phyloP scores from a whole-genome alignment of 2,797 vertebrate genomes.

The Gambelia wislizenii region DNA sequence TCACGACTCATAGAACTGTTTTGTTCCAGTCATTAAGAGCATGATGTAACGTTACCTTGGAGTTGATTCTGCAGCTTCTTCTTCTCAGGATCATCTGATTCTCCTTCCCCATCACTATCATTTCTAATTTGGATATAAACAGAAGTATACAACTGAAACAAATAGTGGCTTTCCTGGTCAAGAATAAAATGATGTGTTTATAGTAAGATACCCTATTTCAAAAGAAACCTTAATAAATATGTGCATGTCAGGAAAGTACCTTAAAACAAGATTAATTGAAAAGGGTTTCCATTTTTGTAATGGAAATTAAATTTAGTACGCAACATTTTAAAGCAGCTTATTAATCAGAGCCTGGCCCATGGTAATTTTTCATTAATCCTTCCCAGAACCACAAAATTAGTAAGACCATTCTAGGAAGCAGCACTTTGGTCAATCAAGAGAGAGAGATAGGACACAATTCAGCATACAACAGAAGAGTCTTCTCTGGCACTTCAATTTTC shows the following conservation, averaged over 20 bases:
- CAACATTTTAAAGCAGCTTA: background rate
- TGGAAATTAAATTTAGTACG: background rate
- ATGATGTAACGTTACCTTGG: constrained; percentile 84
- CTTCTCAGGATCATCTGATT: constrained; percentile 95
- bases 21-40: constrained; percentile 33
- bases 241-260: background rate
- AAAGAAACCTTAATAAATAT: constrained; percentile 3
- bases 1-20: background rate
- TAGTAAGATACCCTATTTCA: constrained; percentile 19
- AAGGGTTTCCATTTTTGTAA: background rate
- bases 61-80: constrained; percentile 98
- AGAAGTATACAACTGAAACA: constrained; percentile 24
- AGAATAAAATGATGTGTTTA: constrained; percentile 32
- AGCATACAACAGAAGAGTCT: background rate
- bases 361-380: background rate
- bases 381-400: too few species aligned
- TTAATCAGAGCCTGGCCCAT: background rate
- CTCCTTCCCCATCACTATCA: constrained; percentile 95
- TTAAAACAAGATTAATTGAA: constrained; percentile 2
- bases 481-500: background rate
- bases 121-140: constrained; percentile 82
- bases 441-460: background rate
- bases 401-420: background rate
- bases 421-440: background rate
- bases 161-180: background rate